Conservation (phyloP, 2,888 invertebrate genomes). For the Nowickia ferox region DNA sequence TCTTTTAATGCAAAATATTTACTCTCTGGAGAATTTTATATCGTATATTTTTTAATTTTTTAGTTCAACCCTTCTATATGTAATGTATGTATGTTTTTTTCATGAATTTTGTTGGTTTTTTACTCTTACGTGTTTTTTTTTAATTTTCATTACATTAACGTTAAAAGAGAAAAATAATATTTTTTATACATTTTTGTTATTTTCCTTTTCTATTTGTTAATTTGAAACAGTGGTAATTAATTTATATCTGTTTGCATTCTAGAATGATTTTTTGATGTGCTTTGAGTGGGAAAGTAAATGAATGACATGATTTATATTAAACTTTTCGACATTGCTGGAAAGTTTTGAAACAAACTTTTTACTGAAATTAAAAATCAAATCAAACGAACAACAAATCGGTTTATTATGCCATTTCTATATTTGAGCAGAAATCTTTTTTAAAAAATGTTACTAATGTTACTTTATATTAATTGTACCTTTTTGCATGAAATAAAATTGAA, state of each 20-base stretch:
- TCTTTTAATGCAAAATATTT: slow-evolving; percentile 50
- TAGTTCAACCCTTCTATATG: slow-evolving; percentile 59
- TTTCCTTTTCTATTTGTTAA: slow-evolving; percentile 31
- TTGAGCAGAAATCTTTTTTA: no score
- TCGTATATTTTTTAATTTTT: slow-evolving; percentile 36
- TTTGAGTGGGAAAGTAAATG: slow-evolving; percentile 19
- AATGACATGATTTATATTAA: slow-evolving; percentile 46
- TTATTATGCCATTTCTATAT: no score
- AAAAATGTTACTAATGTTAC: no score
- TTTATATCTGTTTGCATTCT: slow-evolving; percentile 38
- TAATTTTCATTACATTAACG: slow-evolving; percentile 52
- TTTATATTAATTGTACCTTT: no score
- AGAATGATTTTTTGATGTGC: slow-evolving; percentile 18
- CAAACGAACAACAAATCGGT: no score
- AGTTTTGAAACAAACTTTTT: background rate
- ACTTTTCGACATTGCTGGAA: slow-evolving; percentile 34
- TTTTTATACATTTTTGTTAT: slow-evolving; percentile 44
- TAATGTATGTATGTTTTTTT: slow-evolving; percentile 19
- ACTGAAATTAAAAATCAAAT: no score
- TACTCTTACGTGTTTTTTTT: slow-evolving; percentile 29
- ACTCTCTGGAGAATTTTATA: slow-evolving; percentile 66
- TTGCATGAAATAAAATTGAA: no score
- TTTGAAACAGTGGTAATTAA: slow-evolving; percentile 37
- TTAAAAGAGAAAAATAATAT: slow-evolving; percentile 10
- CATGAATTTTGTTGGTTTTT: slow-evolving; percentile 42